Evolutionary conservation across 2,113 vertebrate species (phyloP), one percentile per base, ranked within the genome.

Genomic region (Aptenodytes patagonicus): DNA sequence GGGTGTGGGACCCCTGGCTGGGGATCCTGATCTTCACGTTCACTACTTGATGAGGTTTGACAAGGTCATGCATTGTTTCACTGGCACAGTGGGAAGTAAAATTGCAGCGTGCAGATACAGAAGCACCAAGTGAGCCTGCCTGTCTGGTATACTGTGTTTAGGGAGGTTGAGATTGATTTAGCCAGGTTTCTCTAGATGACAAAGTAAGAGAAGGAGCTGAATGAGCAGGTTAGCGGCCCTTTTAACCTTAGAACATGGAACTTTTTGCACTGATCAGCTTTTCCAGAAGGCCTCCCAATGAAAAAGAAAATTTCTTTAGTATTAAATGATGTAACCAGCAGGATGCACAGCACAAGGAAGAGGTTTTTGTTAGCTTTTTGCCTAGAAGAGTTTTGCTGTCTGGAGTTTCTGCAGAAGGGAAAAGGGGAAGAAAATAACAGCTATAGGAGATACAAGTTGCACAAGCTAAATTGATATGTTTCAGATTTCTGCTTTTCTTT

Each of bases 401-500:
- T 85, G 28, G 10, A 71, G 8, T 77, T 91, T 95, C 78, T 94
- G 81, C 55, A 90, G 83, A 94, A 60, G 57, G 52, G n/a, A 91
- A 80, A 66, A n/a, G 34, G 88, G 54, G 17, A 66, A 66, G 51
- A 89, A 85, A 87, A 88, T 80, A 89, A 89, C 0, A 2, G 12
- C 83, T 88, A 24, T 52, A 88, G 38, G 49, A 95, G 47, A 51
- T 51, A 20, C 18, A 51, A 93, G 34, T 70, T 95, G 84, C 84
- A 83, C 40, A 91, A 87, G 83, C 38, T 58, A 92, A 94, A 96
- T 66, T 92, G 31, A 31, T 89, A 60, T 49, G 68, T 83, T 95
- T 95, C 83, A 92, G 49, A 89, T 83, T 95, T 68, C 32, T 89
- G 19, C 72, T 96, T 96, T 88, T 95, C 40, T 90, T 97, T 82